Conservation (phyloP, 2,113 vertebrate genomes). For the Crotalus helleri region DNA sequence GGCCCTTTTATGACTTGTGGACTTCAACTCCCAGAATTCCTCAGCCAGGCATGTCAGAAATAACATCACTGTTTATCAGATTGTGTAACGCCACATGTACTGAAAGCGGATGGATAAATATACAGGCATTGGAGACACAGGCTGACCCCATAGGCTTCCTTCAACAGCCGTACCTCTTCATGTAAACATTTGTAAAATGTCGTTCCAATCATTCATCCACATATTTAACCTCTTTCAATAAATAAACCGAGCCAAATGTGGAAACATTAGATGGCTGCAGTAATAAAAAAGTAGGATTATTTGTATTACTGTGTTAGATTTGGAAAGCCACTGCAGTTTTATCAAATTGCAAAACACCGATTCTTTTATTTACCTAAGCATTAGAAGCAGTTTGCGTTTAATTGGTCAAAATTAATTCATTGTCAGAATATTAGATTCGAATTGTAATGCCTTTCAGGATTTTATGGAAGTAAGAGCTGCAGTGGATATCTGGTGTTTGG, state of each 20-base stretch:
- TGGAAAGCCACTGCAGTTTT: conserved; percentile 19
- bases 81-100: not conserved
- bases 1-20: too few species aligned
- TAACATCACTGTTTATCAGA: not conserved
- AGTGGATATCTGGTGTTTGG: not conserved
- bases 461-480: not conserved
- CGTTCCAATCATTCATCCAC: conserved; percentile 17
- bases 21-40: too few species aligned
- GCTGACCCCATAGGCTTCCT: conserved; percentile 11
- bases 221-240: conserved; percentile 20
- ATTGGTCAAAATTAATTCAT: not conserved
- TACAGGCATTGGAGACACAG: conserved; percentile 16
- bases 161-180: conserved; percentile 20
- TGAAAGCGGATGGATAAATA: conserved; percentile 20
- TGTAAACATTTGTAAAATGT: conserved; percentile 3
- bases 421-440: not conserved
- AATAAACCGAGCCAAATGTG: conserved; percentile 25
- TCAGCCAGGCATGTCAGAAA: too few species aligned
- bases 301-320: not conserved
- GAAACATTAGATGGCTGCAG: not conserved
- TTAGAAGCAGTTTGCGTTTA: not conserved
- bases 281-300: conserved; percentile 9
- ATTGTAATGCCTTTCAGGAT: not conserved
- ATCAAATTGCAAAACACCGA: not conserved
- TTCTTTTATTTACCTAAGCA: not conserved